phyloP scores from a whole-genome alignment of 2,888 invertebrate genomes.

The Nyleta sp. region DNA sequence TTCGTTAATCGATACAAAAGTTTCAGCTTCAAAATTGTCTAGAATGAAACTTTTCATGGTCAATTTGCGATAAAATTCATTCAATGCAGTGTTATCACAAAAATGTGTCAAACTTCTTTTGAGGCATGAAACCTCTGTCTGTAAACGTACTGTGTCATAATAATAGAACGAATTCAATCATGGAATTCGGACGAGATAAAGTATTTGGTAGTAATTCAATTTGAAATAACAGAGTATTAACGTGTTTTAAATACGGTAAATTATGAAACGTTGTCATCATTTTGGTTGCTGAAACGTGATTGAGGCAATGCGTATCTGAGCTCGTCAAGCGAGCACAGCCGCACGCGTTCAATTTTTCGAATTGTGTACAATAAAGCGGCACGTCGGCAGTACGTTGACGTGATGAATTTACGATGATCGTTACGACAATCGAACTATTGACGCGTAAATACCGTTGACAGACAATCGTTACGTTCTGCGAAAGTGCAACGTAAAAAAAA shows the following conservation, averaged over 20 bases:
- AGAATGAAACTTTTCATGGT: too few relatives aligned
- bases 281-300: conserved; percentile 46
- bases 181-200: background rate
- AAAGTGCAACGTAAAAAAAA: conserved; percentile 41
- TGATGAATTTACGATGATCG: conserved; percentile 65
- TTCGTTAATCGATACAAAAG: too few relatives aligned
- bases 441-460: conserved; percentile 63
- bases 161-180: background rate
- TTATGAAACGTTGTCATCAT: conserved; percentile 43
- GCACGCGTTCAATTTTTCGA: conserved; percentile 53
- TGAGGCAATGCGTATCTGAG: conserved; percentile 41
- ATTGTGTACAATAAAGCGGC: conserved; percentile 62
- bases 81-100: too few relatives aligned
- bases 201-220: conserved; percentile 11
- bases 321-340: conserved; percentile 40
- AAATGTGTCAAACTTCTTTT: too few relatives aligned
- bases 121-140: too few relatives aligned
- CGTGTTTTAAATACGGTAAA: conserved; percentile 33
- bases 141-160: too few relatives aligned
- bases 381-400: conserved; percentile 55
- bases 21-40: too few relatives aligned
- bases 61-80: too few relatives aligned
- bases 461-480: conserved; percentile 54
- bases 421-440: conserved; percentile 63
- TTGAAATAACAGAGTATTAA: conserved; percentile 19